phyloP scores from a whole-genome alignment of 2,888 invertebrate genomes.

The Oxytorus armatus region DNA sequence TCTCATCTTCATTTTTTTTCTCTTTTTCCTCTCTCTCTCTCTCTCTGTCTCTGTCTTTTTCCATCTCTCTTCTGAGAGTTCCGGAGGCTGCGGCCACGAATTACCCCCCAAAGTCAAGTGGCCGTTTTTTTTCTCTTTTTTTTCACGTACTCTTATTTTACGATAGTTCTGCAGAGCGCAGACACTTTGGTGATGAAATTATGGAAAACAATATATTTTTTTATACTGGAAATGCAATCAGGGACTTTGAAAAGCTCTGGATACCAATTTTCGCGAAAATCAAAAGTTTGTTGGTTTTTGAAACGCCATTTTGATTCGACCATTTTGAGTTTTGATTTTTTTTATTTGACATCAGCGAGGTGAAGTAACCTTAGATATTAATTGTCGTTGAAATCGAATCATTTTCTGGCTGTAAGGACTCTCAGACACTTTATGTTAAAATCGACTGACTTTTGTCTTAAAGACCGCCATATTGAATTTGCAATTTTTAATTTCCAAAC shows the following conservation, averaged over 20 bases:
- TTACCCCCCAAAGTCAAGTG: constrained; percentile 59
- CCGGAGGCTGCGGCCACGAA: constrained; percentile 54
- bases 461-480: not conserved
- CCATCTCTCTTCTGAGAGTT: constrained; percentile 28
- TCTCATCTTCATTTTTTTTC: constrained; percentile 21
- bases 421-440: too few relatives aligned
- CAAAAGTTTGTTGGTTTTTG: not conserved
- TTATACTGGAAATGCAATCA: not conserved
- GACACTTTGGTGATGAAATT: too few relatives aligned
- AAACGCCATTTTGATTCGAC: not conserved
- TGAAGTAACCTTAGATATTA: too few relatives aligned
- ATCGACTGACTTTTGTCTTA: too few relatives aligned
- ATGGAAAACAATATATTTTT: too few relatives aligned
- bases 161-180: too few relatives aligned
- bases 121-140: not conserved
- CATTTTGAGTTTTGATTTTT: too few relatives aligned
- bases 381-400: too few relatives aligned
- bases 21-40: constrained; percentile 27
- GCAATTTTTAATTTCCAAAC: too few relatives aligned
- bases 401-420: too few relatives aligned
- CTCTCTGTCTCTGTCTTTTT: constrained; percentile 24
- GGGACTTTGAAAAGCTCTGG: not conserved
- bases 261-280: not conserved
- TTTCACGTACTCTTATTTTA: not conserved
- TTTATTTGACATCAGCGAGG: too few relatives aligned